Conservation (phyloP, 2,888 invertebrate species). For the Belgica antarctica region DNA sequence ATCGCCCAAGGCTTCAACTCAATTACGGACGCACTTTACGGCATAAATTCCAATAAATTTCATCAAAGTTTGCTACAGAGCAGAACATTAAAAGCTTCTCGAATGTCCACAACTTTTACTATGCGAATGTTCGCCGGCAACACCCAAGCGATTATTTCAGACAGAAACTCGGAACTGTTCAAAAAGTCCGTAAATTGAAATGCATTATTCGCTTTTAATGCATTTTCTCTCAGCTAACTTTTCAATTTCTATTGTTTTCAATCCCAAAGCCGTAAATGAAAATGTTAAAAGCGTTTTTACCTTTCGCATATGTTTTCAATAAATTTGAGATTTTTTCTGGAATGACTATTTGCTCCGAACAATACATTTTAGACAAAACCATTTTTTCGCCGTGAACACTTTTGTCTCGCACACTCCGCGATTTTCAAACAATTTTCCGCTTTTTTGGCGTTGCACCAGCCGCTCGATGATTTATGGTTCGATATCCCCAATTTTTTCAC, state of each 20-base stretch:
- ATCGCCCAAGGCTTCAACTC: background rate
- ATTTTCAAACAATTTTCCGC: background rate
- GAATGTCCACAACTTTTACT: too few relatives aligned
- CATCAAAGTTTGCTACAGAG: too few relatives aligned
- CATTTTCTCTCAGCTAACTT: background rate
- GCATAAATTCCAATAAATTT: background rate
- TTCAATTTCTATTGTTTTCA: background rate
- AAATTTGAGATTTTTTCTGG: constrained; percentile 80
- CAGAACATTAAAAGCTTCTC: too few relatives aligned
- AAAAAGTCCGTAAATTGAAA: too few relatives aligned
- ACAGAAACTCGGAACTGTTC: background rate
- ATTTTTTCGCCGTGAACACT: too few relatives aligned
- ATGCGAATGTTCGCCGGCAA: too few relatives aligned
- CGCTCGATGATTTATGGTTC: background rate
- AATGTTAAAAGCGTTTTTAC: constrained; percentile 48
- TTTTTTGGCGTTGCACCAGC: background rate
- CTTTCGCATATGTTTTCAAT: constrained; percentile 81
- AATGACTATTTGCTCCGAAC: constrained; percentile 77
- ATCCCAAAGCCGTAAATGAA: too few relatives aligned
- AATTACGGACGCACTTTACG: too few relatives aligned
- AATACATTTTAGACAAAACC: constrained; percentile 59
- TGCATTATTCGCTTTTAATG: constrained; percentile 8
- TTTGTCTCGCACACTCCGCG: background rate
- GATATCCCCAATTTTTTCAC: background rate
- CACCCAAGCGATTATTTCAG: too few relatives aligned